Evolutionary conservation across 2,113 vertebrate species (phyloP), one percentile per base, ranked within the genome.

Genomic region (Tragulus kanchil): DNA sequence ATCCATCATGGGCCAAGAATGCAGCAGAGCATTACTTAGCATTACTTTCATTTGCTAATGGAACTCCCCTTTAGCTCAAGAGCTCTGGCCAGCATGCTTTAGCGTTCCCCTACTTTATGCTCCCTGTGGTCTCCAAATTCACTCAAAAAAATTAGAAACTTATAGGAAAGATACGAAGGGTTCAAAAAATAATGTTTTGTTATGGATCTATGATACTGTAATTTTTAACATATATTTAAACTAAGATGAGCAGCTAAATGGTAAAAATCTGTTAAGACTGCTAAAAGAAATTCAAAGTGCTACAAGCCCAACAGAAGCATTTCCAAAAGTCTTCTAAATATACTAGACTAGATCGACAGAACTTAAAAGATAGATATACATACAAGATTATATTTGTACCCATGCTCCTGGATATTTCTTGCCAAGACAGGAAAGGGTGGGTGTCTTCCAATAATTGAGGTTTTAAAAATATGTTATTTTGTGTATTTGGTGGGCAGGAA

Each of bases 241-340:
- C 26, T 67, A 73, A 94, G 50, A 65, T 65, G 50, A 84, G 48
- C 11, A 36, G 89, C 17, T 87, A 96, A 36, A 79, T 59, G 61
- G 23, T 28, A 77, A 85, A 90, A 67, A 5, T 2, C 8, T 48
- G 25, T 58, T 23, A 83, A 62, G 4, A 69, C 16, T 28, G 62
- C 23, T 12, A 56, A 56, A 82, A 73, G 12, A 77, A 78, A 42
- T 42, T 69, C 31, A 64, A 17, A 28, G 71, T 78, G 45, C 15
- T 36, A 45, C 6, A 73, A 52, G 8, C 7, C 23, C 26, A 45
- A 11, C 2, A 2, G 3, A 65, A 48, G 16, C 56, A n/a, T 61
- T 25, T 67, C 67, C 28, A 3, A 61, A 28, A 13, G 36, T 36
- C 42, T 9, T 23, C 31, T 82, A 12, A 64, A 59, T n/a, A 15